Base-by-base conservation (phyloP, 2,113 vertebrate species). In the Mohoua ochrocephala region DNA sequence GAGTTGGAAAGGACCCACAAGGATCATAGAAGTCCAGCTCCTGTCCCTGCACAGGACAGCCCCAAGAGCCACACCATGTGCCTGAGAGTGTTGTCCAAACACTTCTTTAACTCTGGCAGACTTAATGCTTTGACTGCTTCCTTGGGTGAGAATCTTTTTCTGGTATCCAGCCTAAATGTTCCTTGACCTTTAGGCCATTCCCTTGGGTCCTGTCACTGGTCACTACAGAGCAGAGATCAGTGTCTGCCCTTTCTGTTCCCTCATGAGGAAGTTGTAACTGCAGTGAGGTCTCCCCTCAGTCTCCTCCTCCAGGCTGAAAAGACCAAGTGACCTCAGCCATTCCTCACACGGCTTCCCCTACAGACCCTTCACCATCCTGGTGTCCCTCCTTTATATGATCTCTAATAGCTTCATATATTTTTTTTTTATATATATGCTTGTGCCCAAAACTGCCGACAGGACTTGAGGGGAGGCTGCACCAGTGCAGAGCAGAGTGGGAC, bases 321-420 rank as follows among this genome's bases (percentile, higher is more conserved):
- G 30, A 65, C 13, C 35, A 10, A 50, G 35, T 50, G 21, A 22
- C 27, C 27, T 80, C 37, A 88, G 22, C 3, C 6, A 0, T 17
- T 49, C 5, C 11, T 42, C 11, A 31, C 0, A 57, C 0, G 2
- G 21, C 26, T 73, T 88, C 31, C 4, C 17, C 35, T 35, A 21
- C 6, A 56, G 30, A 8, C 5, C 13, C 19, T 30, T 47, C 26
- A 19, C 39, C 6, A 6, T 37, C n/a, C n/a, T 54, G 2, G 16
- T 70, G 28, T 30, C 21, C 15, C 3, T 63, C 15, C 24, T 54
- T 87, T 70, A 56, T 9, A 61, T 45, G 10, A 13, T n/a, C 19
- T 41, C 20, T 28, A 69, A 24, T 18, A 33, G 27, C 45, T 86
- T 50, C n/a, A n/a, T 67, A 1, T 28, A 4, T 61, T 22, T 16